Base-by-base conservation (phyloP, 2,797 vertebrate genomes). In the Enteromius radiatus region DNA sequence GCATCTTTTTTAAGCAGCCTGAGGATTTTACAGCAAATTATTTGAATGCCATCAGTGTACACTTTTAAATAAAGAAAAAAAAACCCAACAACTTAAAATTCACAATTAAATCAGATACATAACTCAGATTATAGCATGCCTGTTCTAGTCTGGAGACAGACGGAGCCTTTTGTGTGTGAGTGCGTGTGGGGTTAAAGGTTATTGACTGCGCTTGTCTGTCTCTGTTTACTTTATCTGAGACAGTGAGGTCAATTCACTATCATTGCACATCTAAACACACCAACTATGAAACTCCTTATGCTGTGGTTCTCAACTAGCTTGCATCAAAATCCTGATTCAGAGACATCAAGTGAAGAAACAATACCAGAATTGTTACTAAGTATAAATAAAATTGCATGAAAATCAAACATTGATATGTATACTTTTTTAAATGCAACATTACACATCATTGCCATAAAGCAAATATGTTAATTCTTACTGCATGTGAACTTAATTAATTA, bases 181-280 rank as follows among this genome's bases (percentile, higher is more conserved):
- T 52, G 73, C 23, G 64, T 68, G 38, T 75, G 75, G 52, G 80
- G 86, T 84, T 76, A 79, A 76, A 83, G 86, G 81, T 87, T 84
- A 84, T 65, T 71, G 81, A 76, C 84, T 76, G 75, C 31, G 21
- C 63, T 47, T 31, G 67, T 56, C 54, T 56, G 84, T 82, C 83
- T 83, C 84, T 85, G 81, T 85, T 85, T 85, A 82, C 74, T 84
- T 82, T 85, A 79, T 87, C 86, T 79, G 65, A 67, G 85, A 76
- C 80, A 47, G 75, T 64, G 47, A 78, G 74, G 78, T 76, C 81
- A 78, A 63, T 67, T 85, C 69, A 79, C 33, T 85, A 80, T 79
- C 70, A 68, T 1, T 26, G 47, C 17, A 67, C 77, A 54, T 68
- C 63, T 67, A 78, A 76, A 78, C 45, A 83, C 70, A 70, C 3